Conservation (phyloP, 1,140 invertebrate species). For the Pseudomyrmex pallidus region DNA sequence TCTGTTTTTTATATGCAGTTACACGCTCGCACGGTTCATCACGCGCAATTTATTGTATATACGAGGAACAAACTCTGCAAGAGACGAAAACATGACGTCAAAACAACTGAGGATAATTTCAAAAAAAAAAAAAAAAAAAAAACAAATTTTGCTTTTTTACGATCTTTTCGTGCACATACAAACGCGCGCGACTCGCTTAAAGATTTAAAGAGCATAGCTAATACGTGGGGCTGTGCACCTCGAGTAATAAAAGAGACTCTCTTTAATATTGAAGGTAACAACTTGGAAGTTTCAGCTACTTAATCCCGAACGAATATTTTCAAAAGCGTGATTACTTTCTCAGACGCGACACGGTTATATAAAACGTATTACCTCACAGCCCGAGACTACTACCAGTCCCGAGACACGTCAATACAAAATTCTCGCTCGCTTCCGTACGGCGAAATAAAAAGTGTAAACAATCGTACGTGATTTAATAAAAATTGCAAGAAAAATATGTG, state of each 20-base stretch:
- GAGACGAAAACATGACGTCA: constrained; percentile 8
- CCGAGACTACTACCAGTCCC: no score
- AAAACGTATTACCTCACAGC: not conserved
- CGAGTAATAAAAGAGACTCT: not conserved
- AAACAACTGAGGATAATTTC: not conserved
- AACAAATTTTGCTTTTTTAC: not conserved
- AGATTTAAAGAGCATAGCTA: not conserved
- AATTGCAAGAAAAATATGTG: not conserved
- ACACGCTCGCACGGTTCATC: no score
- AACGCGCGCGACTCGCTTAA: constrained; percentile 18
- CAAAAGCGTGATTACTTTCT: constrained; percentile 10
- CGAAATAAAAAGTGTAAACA: no score
- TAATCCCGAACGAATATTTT: constrained; percentile 30
- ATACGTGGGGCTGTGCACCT: not conserved
- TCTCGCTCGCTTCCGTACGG: not conserved
- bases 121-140: constrained; percentile 5
- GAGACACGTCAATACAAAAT: not conserved
- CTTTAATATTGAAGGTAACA: constrained; percentile 33
- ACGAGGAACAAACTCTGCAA: not conserved
- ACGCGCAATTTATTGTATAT: not conserved
- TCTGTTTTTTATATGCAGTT: not conserved
- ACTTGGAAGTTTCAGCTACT: constrained; percentile 27
- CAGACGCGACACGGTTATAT: not conserved
- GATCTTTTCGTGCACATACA: not conserved
- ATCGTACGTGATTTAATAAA: not conserved